Evolutionary conservation across 2,888 invertebrate genomes (phyloP).

Genomic region (Abrostola triplasia): DNA sequence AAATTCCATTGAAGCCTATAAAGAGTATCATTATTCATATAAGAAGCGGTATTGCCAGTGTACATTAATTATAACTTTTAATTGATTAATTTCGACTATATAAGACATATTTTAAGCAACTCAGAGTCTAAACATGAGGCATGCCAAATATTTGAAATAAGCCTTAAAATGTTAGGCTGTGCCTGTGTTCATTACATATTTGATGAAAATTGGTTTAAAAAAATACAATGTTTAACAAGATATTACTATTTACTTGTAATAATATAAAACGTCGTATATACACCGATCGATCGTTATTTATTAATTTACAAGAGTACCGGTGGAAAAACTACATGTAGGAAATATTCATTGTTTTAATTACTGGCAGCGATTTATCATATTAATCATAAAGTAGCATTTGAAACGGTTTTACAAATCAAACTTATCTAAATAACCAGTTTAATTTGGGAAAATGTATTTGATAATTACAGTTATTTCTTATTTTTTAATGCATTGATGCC

Average conservation of each 20-base stretch:
- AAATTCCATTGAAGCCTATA: not conserved
- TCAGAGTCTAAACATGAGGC: slow-evolving; percentile 1
- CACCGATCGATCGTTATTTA: no score
- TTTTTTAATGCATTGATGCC: no score
- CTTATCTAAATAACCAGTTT: no score
- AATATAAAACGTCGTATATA: no score
- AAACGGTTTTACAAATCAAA: no score
- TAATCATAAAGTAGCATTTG: not conserved
- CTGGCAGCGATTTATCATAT: not conserved
- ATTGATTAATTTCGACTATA: not conserved
- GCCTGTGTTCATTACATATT: not conserved
- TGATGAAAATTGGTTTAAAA: not conserved
- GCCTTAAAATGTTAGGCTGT: not conserved
- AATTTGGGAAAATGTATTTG: no score
- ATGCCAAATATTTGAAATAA: slow-evolving; percentile 33
- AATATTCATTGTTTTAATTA: not conserved
- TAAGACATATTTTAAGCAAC: slow-evolving; percentile 5
- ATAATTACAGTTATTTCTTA: no score
- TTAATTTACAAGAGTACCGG: no score
- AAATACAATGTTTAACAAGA: not conserved
- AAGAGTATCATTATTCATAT: not conserved
- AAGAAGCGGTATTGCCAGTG: not conserved
- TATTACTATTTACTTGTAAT: not conserved
- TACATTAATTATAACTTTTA: not conserved
- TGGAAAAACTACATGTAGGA: no score